Evolutionary conservation across 2,113 vertebrate species (phyloP).

Genomic region (Polypterus senegalus): DNA sequence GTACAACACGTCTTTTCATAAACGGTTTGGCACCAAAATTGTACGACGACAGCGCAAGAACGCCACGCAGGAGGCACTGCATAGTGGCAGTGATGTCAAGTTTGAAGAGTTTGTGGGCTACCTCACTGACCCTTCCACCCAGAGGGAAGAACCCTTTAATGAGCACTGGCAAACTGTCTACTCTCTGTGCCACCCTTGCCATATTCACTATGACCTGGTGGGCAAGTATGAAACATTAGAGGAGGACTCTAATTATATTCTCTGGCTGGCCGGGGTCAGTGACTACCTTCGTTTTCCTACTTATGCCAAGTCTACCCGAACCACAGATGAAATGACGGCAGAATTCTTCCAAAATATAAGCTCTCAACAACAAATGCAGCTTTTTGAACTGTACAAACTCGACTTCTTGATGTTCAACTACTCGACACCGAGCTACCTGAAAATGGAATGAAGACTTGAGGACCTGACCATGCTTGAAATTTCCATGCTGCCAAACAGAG

Average conservation of each 20-base stretch:
- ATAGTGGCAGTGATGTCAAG: slow-evolving; percentile 69
- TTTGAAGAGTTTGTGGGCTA: slow-evolving; percentile 89
- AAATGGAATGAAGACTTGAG: slow-evolving; percentile 60
- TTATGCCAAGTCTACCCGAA: slow-evolving; percentile 91
- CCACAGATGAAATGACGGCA: slow-evolving; percentile 92
- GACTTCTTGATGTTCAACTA: slow-evolving; percentile 99
- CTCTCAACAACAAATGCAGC: slow-evolving; percentile 71
- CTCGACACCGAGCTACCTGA: slow-evolving; percentile 86
- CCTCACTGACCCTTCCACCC: slow-evolving; percentile 80
- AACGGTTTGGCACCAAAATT: slow-evolving; percentile 90
- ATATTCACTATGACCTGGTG: slow-evolving; percentile 92
- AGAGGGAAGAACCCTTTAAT: slow-evolving; percentile 83
- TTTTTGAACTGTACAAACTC: slow-evolving; percentile 90
- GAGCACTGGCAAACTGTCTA: slow-evolving; percentile 94
- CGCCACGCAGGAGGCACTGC: slow-evolving; percentile 77
- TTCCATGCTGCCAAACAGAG: neutral
- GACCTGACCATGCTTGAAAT: neutral
- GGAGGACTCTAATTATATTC: slow-evolving; percentile 80
- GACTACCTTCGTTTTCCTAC: slow-evolving; percentile 78
- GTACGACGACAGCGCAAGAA: slow-evolving; percentile 85
- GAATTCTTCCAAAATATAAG: slow-evolving; percentile 98
- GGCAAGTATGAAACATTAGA: slow-evolving; percentile 94
- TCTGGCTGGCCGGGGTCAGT: slow-evolving; percentile 70
- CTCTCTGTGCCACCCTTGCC: slow-evolving; percentile 92
- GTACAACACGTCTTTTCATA: slow-evolving; percentile 96